Conservation (phyloP, 2,797 vertebrate genomes). For the Emydoidea blandingii region DNA sequence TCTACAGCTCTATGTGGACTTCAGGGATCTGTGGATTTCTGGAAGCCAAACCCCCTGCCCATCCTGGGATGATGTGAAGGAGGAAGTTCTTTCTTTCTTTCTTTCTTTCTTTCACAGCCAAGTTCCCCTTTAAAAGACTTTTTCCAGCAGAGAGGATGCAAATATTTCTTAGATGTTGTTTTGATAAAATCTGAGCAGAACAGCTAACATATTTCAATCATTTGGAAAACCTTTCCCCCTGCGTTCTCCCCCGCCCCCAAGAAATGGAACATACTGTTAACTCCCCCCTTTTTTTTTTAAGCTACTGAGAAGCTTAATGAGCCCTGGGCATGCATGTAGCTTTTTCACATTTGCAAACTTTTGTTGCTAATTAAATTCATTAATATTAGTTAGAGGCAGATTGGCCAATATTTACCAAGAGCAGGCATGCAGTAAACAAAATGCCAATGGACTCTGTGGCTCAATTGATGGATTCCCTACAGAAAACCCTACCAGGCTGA, state of each 20-base stretch:
- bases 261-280: constrained; percentile 39
- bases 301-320: constrained; percentile 67
- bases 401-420: constrained; percentile 61
- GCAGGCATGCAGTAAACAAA: neutral
- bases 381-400: constrained; percentile 70
- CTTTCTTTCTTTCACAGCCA: neutral
- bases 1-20: neutral
- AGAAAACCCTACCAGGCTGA: constrained; percentile 17
- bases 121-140: neutral
- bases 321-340: constrained; percentile 61
- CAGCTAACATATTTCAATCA: neutral
- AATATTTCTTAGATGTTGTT: neutral
- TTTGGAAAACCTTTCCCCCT: neutral
- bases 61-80: neutral
- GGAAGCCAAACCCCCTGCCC: neutral
- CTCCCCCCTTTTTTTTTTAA: constrained; percentile 31
- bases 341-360: constrained; percentile 73
- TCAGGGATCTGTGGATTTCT: neutral
- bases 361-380: constrained; percentile 78
- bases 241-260: neutral
- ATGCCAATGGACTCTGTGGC: constrained; percentile 24
- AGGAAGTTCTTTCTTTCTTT: neutral
- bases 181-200: neutral
- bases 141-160: neutral
- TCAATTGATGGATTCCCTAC: constrained; percentile 42